Evolutionary conservation across 2,888 invertebrate genomes (phyloP), one percentile per base, ranked within the genome.

Genomic region (Achlya flavicornis): DNA sequence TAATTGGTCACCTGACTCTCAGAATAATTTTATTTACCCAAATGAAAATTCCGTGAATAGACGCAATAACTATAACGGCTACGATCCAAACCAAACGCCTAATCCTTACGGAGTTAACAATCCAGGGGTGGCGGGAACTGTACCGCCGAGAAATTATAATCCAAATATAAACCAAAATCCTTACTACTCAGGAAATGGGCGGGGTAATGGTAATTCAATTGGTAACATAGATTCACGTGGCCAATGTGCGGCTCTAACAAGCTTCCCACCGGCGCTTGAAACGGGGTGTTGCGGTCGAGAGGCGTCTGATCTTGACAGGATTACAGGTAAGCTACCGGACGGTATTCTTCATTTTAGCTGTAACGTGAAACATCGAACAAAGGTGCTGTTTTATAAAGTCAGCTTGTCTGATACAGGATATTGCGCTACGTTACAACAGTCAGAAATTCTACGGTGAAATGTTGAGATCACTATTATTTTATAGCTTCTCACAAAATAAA

Each of bases 211-310:
- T 63, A 69, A 71, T 66, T 63, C 67, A 58, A 64, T 69, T 43
- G 64, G 58, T 14, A 61, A 61, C 61, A 63, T 64, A 61, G 71
- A 72, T 65, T 63, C 68, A 57, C 72, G 53, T 63, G 76, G 75
- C 35, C 85, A 87, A 71, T 91, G 91, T 67, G 67, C 80, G 35
- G 64, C 66, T 11, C 66, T 82, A 80, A 82, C 85, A 66, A 87
- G 81, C 73, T 79, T 83, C 38, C 87, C 89, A 4, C 90, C 91
- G 3, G 79, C 81, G 60, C 86, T 89, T 58, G 74, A 83, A 66
- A 77, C 86, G 59, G 88, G 85, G 64, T 92, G 92, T 75, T 92
- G 92, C 68, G 92, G 92, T 41, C 78, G 76, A 35, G 91, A 92
- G 68, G 85, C 83, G 65, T 79, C 87, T 69, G 86, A 86, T 62